Conservation (phyloP, 2,113 vertebrate species). For the Clarias macrocephalus region DNA sequence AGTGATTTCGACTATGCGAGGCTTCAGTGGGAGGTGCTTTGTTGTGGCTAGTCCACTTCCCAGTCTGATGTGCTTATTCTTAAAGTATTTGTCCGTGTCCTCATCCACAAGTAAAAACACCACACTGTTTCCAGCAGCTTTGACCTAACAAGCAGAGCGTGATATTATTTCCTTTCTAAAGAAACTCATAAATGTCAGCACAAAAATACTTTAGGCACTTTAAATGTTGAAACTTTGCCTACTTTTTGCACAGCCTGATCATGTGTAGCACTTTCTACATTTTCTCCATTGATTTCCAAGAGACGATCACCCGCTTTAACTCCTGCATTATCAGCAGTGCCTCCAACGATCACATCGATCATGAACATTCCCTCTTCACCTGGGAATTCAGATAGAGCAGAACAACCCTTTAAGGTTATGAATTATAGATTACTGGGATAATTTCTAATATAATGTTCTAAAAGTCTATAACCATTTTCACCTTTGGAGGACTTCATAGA, state of each 20-base stretch:
- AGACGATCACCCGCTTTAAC: slow-evolving; percentile 79
- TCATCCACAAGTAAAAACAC: slow-evolving; percentile 83
- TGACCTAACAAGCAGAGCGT: slow-evolving; percentile 71
- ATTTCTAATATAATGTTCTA: background rate
- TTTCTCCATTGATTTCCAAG: slow-evolving; percentile 88
- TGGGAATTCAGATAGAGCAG: slow-evolving; percentile 56
- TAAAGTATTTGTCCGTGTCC: slow-evolving; percentile 75
- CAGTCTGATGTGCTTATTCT: slow-evolving; percentile 66
- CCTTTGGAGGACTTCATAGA: slow-evolving; percentile 82
- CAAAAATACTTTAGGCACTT: background rate
- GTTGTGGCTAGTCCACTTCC: slow-evolving; percentile 72
- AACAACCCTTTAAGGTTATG: background rate
- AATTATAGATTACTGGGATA: background rate
- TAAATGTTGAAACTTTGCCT: background rate
- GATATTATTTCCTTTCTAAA: background rate
- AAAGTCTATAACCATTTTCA: slow-evolving; percentile 59
- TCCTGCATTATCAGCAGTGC: slow-evolving; percentile 82
- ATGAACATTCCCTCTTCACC: slow-evolving; percentile 79
- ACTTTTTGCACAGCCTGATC: slow-evolving; percentile 82
- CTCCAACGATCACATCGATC: slow-evolving; percentile 72
- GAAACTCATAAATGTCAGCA: background rate
- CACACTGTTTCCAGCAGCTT: slow-evolving; percentile 70
- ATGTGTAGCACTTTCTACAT: slow-evolving; percentile 76
- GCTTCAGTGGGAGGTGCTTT: slow-evolving; percentile 77
- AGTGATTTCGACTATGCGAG: slow-evolving; percentile 74